Percentiles rank a stretch among this genome's conserved stretches.
Evolutionary conservation across 2,888 invertebrate species (phyloP).

Genomic region (Neria commutata): DNA sequence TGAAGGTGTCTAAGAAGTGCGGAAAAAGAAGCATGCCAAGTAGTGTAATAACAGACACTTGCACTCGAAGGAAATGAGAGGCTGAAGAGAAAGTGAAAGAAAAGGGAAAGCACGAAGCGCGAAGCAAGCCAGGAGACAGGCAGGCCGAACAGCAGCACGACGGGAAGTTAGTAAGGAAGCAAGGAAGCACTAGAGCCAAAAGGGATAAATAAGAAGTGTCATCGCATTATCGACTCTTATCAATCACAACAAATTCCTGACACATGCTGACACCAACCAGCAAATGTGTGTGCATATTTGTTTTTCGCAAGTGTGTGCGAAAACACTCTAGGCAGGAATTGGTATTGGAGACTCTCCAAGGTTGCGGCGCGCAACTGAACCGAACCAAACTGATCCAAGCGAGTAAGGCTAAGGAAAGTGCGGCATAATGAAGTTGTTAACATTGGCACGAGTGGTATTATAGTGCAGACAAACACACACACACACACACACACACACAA

Average conservation of each 20-base stretch:
- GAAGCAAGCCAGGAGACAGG: not conserved
- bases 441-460: not conserved
- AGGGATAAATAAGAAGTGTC: slow-evolving; percentile 23
- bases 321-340: too few relatives aligned
- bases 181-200: slow-evolving; percentile 13
- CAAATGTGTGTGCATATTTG: too few relatives aligned
- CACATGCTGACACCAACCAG: too few relatives aligned
- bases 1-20: not conserved
- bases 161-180: slow-evolving; percentile 11
- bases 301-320: too few relatives aligned
- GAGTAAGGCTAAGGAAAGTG: not conserved
- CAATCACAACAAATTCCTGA: slow-evolving; percentile 34
- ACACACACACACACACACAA: too few relatives aligned
- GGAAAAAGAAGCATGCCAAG: too few relatives aligned
- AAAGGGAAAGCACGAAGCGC: slow-evolving; percentile 1
- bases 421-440: slow-evolving; percentile 4
- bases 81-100: not conserved
- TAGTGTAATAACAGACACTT: too few relatives aligned
- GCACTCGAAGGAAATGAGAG: not conserved
- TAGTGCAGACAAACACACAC: too few relatives aligned
- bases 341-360: too few relatives aligned
- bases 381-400: too few relatives aligned
- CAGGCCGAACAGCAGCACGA: not conserved
- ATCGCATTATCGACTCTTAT: slow-evolving; percentile 37
- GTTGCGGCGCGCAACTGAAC: too few relatives aligned